Conservation (phyloP, 1,140 invertebrate genomes). For the Antheraea mylitta region DNA sequence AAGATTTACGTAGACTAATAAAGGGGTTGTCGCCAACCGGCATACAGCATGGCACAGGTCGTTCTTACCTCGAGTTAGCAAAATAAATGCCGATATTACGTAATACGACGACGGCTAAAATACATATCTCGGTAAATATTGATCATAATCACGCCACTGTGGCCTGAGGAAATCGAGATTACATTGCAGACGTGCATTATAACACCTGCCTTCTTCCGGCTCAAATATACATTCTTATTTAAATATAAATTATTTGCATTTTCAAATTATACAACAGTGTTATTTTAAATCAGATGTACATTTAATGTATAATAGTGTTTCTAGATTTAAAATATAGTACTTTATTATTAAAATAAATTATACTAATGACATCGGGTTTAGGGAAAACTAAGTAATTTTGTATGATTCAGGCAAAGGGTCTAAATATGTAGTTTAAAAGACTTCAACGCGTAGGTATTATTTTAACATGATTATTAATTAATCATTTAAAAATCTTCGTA, state of each 20-base stretch:
- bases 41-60: conserved; percentile 33
- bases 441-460: conserved; percentile 54
- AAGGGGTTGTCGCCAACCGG: conserved; percentile 37
- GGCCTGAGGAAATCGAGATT: conserved; percentile 37
- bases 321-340: neutral
- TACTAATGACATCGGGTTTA: neutral
- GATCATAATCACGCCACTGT: conserved; percentile 65
- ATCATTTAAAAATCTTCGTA: neutral
- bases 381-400: neutral
- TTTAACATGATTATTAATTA: neutral
- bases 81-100: conserved; percentile 55
- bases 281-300: neutral
- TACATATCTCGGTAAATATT: conserved; percentile 69
- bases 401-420: conserved; percentile 5
- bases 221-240: neutral
- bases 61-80: conserved; percentile 51
- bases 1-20: conserved; percentile 14
- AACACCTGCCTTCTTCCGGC: conserved; percentile 37
- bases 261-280: neutral
- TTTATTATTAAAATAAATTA: neutral
- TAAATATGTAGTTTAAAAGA: conserved; percentile 47
- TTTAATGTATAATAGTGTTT: neutral
- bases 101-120: conserved; percentile 44
- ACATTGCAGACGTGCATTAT: conserved; percentile 44
- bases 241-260: neutral